Evolutionary conservation across 2,888 invertebrate genomes (phyloP).

Genomic region (Gisinianus flammeolus): DNA sequence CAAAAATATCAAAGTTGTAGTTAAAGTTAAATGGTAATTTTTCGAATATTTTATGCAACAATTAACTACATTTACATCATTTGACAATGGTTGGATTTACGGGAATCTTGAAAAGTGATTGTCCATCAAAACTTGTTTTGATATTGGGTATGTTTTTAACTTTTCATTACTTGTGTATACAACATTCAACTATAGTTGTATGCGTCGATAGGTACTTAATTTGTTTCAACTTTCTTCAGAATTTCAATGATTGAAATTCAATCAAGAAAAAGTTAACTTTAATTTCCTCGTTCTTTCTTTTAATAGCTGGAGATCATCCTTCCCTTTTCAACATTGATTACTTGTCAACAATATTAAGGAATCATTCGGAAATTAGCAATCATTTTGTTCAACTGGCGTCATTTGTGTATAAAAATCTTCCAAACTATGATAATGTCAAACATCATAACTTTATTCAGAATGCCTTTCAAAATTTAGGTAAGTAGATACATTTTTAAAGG

Average conservation of each 20-base stretch:
- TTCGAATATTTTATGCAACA: not conserved
- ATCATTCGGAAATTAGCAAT: conserved; percentile 11
- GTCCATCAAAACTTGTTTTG: conserved; percentile 35
- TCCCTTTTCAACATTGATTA: conserved; percentile 39
- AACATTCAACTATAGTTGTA: conserved; percentile 8
- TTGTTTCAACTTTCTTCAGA: not conserved
- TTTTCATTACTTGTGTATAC: not conserved
- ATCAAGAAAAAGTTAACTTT: too few species aligned
- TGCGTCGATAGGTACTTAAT: not conserved
- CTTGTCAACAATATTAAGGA: conserved; percentile 31
- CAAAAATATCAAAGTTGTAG: not conserved
- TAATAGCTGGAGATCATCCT: conserved; percentile 44
- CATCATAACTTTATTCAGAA: conserved; percentile 9
- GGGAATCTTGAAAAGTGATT: conserved; percentile 40
- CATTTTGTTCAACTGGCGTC: not conserved
- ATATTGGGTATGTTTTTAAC: conserved; percentile 43
- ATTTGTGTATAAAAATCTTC: conserved; percentile 10
- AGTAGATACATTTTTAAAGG: not conserved
- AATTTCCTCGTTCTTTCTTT: conserved; percentile 12
- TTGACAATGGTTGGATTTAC: conserved; percentile 48
- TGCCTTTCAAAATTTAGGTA: conserved; percentile 19
- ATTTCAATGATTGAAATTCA: too few species aligned
- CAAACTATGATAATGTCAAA: not conserved
- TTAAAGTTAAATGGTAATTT: not conserved
- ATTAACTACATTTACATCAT: too few species aligned